Evolutionary conservation across 2,113 vertebrate genomes (phyloP), one percentile per base, ranked within the genome.

Genomic region (Rhombomys opimus): DNA sequence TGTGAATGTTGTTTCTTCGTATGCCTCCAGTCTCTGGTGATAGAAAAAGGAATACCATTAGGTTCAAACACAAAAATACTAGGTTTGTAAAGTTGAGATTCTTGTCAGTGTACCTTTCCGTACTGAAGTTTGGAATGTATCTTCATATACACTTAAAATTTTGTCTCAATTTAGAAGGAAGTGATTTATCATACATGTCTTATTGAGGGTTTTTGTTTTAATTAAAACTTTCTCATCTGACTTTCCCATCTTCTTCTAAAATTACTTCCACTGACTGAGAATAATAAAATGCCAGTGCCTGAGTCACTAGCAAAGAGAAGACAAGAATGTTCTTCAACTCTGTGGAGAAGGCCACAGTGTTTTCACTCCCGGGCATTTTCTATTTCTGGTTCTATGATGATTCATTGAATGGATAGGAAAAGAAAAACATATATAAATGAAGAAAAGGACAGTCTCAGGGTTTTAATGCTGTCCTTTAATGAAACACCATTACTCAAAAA

Each of bases 201-300:
- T 87, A 81, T 59, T 81, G n/a, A 61, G 41, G 35, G 18, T 86
- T 96, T 88, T 77, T 73, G 61, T 89, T 97, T 95, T 88, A 94
- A 92, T 91, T 93, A 90, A 96, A 96, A 88, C 11, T 41, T 59
- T 78, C 52, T 94, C 54, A n/a, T 52, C 14, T 88, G 25, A 13
- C 8, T 94, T 59, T 95, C 73, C 22, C 57, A 30, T n/a, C 90
- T 88, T 76, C 76, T 78, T 95, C 82, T 70, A 57, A 92, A 95
- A 95, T 96, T 20, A 4, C 65, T 89, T 70, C 41, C 54, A 70
- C 30, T 65, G 25, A 73, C 38, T 77, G 9, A 86, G 75, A 93
- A 76, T 25, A 96, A 57, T 50, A 75, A 78, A 38, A 32, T 67
- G 67, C 1, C 38, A 72, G 2, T 18, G 12, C 41, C 63, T 75